Evolutionary conservation across 2,888 invertebrate genomes (phyloP), one percentile per base, ranked within the genome.

Genomic region (Thymelicus lineola): DNA sequence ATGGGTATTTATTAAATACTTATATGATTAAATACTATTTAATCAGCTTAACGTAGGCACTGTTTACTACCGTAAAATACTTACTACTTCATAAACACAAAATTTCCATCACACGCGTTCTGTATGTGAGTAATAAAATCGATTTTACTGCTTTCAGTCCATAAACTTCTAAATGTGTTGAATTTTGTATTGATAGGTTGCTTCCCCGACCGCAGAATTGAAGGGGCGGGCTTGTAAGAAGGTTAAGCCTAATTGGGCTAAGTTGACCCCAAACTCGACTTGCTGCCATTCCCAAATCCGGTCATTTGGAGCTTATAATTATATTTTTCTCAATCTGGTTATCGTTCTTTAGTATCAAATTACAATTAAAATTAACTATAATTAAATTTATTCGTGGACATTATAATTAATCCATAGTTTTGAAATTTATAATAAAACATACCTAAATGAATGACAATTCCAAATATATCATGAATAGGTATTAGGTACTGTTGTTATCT

Each of bases 81-180:
- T 68, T 62, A 68, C 74, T 76, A 71, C 67, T 72, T 74, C 72
- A 75, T 76, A 74, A 76, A 74, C 63, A 73, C 66, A 61, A 73
- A 79, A 78, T 80, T 79, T 82, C 77, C 77, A 77, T 81, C 79
- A 77, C 78, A 79, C 79, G 74, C 73, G 76, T 76, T 77, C 80
- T 80, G 76, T 77, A 80, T 82, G 80, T 75, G 79, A 75, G 76
- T 77, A 77, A 77, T 87, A 83, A 86, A 84, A 81, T 78, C 78
- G 78, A 78, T 80, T 84, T 86, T 84, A 85, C 80, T 80, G 76
- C 82, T 80, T 84, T 81, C 82, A 79, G 80, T 76, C 80, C 83
- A 84, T 85, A 83, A 85, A 86, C 76, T 76, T 76, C 78, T 72
- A 74, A 82, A 76, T 77, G 75, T 74, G 72, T 76, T 76, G 75